phyloP scores from a whole-genome alignment of 2,888 invertebrate genomes.

The Agonopterix heracliana region DNA sequence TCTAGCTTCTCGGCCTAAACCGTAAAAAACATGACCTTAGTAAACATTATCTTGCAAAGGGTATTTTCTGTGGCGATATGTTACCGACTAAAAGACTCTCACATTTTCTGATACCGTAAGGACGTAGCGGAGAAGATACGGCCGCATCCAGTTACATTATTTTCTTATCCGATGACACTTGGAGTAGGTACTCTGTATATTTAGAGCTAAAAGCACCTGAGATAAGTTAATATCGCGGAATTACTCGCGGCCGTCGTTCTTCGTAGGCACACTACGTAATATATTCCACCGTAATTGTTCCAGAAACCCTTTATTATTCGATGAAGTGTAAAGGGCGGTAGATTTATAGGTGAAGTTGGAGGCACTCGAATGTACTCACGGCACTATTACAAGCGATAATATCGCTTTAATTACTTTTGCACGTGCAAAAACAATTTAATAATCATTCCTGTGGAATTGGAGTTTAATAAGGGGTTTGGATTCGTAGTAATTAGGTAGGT shows the following conservation, averaged over 20 bases:
- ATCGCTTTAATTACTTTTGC: conserved; percentile 48
- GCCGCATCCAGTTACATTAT: conserved; percentile 28
- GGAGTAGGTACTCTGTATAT: conserved; percentile 35
- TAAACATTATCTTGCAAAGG: conserved; percentile 1
- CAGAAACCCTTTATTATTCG: conserved; percentile 56
- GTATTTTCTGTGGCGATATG: neutral
- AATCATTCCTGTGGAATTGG: conserved; percentile 11
- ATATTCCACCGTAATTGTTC: conserved; percentile 61
- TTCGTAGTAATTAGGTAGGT: neutral
- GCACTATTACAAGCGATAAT: conserved; percentile 44
- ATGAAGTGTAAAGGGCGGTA: conserved; percentile 63
- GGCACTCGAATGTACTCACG: conserved; percentile 38
- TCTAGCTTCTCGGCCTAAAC: neutral
- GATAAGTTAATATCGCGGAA: conserved; percentile 53
- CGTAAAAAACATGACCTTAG: conserved; percentile 1
- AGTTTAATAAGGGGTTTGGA: conserved; percentile 4
- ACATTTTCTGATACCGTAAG: conserved; percentile 12
- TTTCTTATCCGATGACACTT: conserved; percentile 26
- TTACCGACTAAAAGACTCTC: conserved; percentile 1
- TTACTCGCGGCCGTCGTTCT: conserved; percentile 35
- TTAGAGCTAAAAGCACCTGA: conserved; percentile 43
- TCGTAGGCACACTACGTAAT: conserved; percentile 26
- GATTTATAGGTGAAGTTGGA: conserved; percentile 62
- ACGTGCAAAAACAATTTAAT: conserved; percentile 21
- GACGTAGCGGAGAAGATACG: conserved; percentile 1